Evolutionary conservation across 2,113 vertebrate species (phyloP), one percentile per base, ranked within the genome.

Genomic region (Oryzias woworae): DNA sequence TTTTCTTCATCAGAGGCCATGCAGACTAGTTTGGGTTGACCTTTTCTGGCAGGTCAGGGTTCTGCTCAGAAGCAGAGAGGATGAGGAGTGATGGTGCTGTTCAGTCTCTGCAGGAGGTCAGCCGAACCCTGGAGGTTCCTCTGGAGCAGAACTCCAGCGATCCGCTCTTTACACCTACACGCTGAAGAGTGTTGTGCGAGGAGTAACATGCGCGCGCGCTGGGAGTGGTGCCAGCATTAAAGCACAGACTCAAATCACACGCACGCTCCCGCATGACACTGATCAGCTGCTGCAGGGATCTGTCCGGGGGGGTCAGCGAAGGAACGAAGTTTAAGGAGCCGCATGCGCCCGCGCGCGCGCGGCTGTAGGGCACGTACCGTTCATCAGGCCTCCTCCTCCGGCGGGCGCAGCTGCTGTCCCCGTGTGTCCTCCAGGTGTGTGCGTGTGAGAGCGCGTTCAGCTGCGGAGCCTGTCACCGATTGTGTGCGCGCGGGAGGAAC

Each of bases 141-240:
- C 8, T 36, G 36, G 36, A 36, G 36, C 36, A 36, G 8, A 36
- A 0, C 44, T 31, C 16, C 5, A 41, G n/a, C 18, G 23, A 53
- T 53, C 14, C 5, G 16, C 28, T 36, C 5, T 13, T 28, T 51
- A 24, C 17, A 13, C 22, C 3, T 14, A 4, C 23, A 48, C 31
- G 46, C 8, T 14, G 1, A 53, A 44, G 24, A 64, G 26, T 15
- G 36, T 31, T 43, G 57, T 62, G 63, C 59, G 36, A 71, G 53
- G 55, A 73, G 71, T 62, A 42, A 51, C 55, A 68, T 41, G 52
- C 52, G 62, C 54, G 52, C 56, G 49, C 58, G 36, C 55, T 47
- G 73, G 76, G 79, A 82, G 82, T 77, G 82, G 82, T 82, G 69
- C n/a, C 54, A 52, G 53, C 4, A 68, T 53, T 4, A 13, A 16